Conservation (phyloP, 2,113 vertebrate genomes). For the Saimiri boliviensis region DNA sequence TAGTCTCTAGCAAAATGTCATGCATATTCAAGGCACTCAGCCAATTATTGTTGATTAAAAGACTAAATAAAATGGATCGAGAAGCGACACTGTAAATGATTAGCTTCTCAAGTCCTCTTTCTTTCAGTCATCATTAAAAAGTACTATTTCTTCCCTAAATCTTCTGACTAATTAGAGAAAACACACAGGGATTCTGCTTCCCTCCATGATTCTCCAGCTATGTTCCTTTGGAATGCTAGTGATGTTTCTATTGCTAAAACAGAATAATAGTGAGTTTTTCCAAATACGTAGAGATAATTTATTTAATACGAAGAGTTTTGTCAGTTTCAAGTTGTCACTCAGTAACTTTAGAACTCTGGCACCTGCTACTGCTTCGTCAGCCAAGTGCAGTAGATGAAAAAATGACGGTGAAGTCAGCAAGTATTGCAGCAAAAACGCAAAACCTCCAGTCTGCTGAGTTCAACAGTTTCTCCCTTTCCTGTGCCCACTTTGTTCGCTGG, state of each 20-base stretch:
- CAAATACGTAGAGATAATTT: not conserved
- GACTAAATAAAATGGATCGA: not conserved
- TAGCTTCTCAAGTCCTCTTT: not conserved
- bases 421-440: not conserved
- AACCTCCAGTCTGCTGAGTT: not conserved
- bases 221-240: not conserved
- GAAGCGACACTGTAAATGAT: not conserved
- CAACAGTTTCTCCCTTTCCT: not conserved
- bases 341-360: constrained; percentile 6
- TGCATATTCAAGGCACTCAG: not conserved
- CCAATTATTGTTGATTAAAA: not conserved
- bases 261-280: not conserved
- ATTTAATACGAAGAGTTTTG: not conserved
- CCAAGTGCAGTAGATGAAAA: constrained; percentile 7
- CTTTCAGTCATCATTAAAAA: not conserved
- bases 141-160: not conserved
- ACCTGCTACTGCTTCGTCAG: constrained; percentile 52
- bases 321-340: not conserved
- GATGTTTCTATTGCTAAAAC: not conserved
- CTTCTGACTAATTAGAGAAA: not conserved
- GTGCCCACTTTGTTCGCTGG: not conserved
- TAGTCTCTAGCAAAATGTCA: not conserved
- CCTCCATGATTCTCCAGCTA: not conserved
- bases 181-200: not conserved
- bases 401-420: constrained; percentile 25